phyloP scores from a whole-genome alignment of 2,113 vertebrate genomes.

The Sitta europaea region DNA sequence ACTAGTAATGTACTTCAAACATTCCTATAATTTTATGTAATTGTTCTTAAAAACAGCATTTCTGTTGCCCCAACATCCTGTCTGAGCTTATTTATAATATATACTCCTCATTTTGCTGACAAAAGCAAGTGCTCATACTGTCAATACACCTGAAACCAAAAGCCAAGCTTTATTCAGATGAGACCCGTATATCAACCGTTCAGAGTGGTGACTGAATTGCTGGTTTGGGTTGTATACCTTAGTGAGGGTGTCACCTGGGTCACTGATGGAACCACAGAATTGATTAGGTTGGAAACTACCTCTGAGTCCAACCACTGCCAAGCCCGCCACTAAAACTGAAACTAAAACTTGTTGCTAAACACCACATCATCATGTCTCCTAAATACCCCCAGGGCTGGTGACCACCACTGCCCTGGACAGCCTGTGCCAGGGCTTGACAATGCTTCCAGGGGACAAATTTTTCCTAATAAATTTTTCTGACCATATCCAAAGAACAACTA shows the following conservation, averaged over 20 bases:
- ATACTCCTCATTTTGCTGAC: not conserved
- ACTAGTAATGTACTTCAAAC: not conserved
- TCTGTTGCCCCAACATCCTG: not conserved
- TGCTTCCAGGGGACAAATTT: not conserved
- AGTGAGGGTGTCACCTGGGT: not conserved
- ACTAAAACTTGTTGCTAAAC: accelerated
- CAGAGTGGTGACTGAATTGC: not conserved
- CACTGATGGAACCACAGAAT: not conserved
- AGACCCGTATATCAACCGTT: not conserved
- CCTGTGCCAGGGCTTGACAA: not conserved
- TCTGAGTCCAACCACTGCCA: not conserved
- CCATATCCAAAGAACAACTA: not conserved
- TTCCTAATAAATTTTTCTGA: not conserved
- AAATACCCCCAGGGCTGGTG: not conserved
- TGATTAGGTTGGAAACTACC: not conserved
- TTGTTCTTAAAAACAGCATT: not conserved
- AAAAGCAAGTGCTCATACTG: not conserved
- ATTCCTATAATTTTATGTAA: not conserved
- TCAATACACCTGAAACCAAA: not conserved
- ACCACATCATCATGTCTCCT: not conserved
- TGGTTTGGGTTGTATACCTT: not conserved
- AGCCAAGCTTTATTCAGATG: not conserved
- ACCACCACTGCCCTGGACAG: not conserved
- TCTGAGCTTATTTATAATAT: not conserved
- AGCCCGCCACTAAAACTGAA: too few relatives aligned